Evolutionary conservation across 2,797 vertebrate genomes (phyloP), one percentile per base, ranked within the genome.

Genomic region (Otus scops): DNA sequence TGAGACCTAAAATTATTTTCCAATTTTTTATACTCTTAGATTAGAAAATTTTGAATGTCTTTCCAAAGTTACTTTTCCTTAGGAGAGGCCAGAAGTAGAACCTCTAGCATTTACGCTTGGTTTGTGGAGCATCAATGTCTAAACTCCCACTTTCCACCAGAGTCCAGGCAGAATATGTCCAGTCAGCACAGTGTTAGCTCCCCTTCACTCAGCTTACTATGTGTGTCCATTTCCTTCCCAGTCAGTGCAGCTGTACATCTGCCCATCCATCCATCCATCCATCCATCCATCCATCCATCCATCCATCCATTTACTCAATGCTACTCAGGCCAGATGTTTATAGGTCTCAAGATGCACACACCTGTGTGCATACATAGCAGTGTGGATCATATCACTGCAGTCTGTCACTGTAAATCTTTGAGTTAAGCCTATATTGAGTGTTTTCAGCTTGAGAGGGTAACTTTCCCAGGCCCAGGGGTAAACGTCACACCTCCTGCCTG

Each of bases 361-460:
- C 10, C n/a, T n/a, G 13, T 54, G 21, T 26, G 24, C 3, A 0
- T 38, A 57, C 2, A 0, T 10, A 36, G 47, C 2, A 0, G 23
- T 41, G 39, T 13, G 20, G 90, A 64, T 68, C 60, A 2, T 47
- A 59, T 11, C 30, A 32, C 34, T 53, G 23, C 17, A 57, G 56
- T 34, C 22, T 84, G 10, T 39, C 21, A 6, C 23, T 39, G n/a
- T 47, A 75, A 83, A 56, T 63, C 48, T 63, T 34, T 23, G 34
- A 65, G n/a, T 34, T 64, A 60, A 76, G 47, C 8, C 65, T 64
- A n/a, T 47, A 54, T 7, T 48, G 26, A 79, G 28, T 34, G 36
- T 48, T 90, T 79, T 70, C 28, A 56, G 9, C n/a, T 63, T 12
- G 2, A 80, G 41, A 64, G 6, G 12, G 6, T 60, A 45, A 48